Base-by-base conservation (phyloP, 2,888 invertebrate species). In the Seladonia tumulorum region DNA sequence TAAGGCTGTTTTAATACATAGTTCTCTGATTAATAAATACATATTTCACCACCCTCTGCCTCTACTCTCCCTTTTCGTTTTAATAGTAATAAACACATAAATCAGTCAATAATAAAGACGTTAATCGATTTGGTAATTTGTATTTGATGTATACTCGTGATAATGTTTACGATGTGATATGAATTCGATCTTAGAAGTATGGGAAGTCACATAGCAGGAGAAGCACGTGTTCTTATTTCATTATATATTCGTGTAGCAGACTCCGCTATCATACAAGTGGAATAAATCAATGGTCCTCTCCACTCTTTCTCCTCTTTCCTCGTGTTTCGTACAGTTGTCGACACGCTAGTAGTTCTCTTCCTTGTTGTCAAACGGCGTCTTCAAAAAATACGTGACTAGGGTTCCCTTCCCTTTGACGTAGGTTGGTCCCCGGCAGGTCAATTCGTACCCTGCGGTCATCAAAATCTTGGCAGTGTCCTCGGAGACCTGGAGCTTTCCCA, bases 381-480 rank as follows among this genome's bases (percentile, higher is more conserved):
- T 98, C n/a, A 98, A 98, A 93, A 98, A 98, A 95, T 98, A 99
- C 0, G 99, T 99, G 68, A 97, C 97, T 81, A 99, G 95, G 8
- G 97, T 98, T 39, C 98, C 98, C 95, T 99, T 99, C 68, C 99
- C 99, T 95, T 99, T 99, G 16, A 99, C 98, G 93, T 96, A 98
- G 5, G 98, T 99, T 0, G 98, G 97, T 0, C 99, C 99, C 39
- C 99, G 96, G 93, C 98, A 98, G 92, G 98, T 98, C 91, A 99
- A 98, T 29, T 97, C 96, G 95, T 98, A 99, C 5, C 98, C 98
- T 4, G 97, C 97, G 81, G 96, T 97, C 96, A 97, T 97, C 66
- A 99, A 95, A 78, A 99, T 97, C 92, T 98, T 97, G 0, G 98
- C 98, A 14, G 98, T 98, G 89, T 97, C 97, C 92, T 98, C 97